Evolutionary conservation across 1,140 invertebrate species (phyloP).

Genomic region (Leptonema lineaticorne): DNA sequence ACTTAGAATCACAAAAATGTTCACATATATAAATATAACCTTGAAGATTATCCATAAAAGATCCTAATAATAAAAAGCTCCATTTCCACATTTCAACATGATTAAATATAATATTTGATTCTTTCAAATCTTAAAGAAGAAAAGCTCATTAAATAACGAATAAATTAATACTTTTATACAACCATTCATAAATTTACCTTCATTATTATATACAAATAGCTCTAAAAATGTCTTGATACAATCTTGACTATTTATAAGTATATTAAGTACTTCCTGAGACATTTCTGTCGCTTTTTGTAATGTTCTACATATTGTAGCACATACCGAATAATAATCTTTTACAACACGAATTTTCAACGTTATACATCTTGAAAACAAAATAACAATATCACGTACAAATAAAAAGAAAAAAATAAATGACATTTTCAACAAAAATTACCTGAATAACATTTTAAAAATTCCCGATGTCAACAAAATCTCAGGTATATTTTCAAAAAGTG

Average conservation of each 20-base stretch:
- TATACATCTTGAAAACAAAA: slow-evolving; percentile 35
- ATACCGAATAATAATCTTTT: slow-evolving; percentile 19
- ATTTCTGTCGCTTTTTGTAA: slow-evolving; percentile 28
- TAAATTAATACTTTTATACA: not conserved
- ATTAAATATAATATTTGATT: not conserved
- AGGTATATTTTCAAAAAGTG: slow-evolving; percentile 23
- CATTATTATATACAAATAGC: slow-evolving; percentile 23
- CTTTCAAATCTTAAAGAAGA: not conserved
- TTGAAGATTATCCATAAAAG: slow-evolving; percentile 20
- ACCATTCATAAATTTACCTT: slow-evolving; percentile 14
- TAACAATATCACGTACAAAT: not conserved
- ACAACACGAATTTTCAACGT: slow-evolving; percentile 20
- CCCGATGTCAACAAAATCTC: slow-evolving; percentile 22
- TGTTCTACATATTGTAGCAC: slow-evolving; percentile 31
- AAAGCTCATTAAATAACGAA: no score
- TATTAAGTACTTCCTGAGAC: slow-evolving; percentile 28
- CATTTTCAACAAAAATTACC: slow-evolving; percentile 21
- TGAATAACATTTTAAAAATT: slow-evolving; percentile 37
- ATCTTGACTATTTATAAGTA: slow-evolving; percentile 30
- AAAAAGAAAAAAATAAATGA: slow-evolving; percentile 9
- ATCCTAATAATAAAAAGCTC: slow-evolving; percentile 32
- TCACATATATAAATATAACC: slow-evolving; percentile 29
- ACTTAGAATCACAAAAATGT: slow-evolving; percentile 25
- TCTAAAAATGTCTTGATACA: slow-evolving; percentile 31
- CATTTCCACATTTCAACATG: slow-evolving; percentile 30